A percentile compares a stretch with the other conserved stretches of the same genome.
phyloP scores from a whole-genome alignment of 2,797 vertebrate genomes.

The Aldrovandia affinis region DNA sequence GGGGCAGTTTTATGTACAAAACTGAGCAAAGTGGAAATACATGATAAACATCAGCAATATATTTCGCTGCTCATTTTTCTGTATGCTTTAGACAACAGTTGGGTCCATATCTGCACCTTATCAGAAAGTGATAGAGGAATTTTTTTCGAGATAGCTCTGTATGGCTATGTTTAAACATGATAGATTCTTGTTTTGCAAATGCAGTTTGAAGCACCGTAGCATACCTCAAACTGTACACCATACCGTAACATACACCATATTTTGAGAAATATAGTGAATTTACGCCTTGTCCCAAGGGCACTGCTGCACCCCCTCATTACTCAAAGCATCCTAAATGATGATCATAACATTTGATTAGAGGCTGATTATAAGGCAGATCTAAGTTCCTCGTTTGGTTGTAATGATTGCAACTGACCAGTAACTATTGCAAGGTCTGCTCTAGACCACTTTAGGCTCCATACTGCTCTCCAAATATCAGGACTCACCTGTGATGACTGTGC shows the following conservation, averaged over 20 bases:
- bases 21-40: background rate
- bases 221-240: too few species aligned
- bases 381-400: too few species aligned
- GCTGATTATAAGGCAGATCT: too few species aligned
- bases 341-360: too few species aligned
- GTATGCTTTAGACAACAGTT: background rate
- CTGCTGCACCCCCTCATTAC: background rate
- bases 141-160: background rate
- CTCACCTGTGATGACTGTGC: background rate
- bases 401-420: too few species aligned
- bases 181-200: background rate
- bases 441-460: background rate
- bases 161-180: conserved; percentile 4
- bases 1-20: background rate
- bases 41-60: background rate
- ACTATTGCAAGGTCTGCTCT: background rate
- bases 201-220: background rate
- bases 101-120: background rate
- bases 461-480: background rate
- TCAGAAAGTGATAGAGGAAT: background rate
- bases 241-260: too few species aligned
- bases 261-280: background rate
- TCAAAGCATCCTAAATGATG: background rate
- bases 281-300: background rate
- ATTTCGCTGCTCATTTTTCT: background rate